Evolutionary conservation across 2,113 vertebrate species (phyloP), one percentile per base, ranked within the genome.

Genomic region (Mus pahari): DNA sequence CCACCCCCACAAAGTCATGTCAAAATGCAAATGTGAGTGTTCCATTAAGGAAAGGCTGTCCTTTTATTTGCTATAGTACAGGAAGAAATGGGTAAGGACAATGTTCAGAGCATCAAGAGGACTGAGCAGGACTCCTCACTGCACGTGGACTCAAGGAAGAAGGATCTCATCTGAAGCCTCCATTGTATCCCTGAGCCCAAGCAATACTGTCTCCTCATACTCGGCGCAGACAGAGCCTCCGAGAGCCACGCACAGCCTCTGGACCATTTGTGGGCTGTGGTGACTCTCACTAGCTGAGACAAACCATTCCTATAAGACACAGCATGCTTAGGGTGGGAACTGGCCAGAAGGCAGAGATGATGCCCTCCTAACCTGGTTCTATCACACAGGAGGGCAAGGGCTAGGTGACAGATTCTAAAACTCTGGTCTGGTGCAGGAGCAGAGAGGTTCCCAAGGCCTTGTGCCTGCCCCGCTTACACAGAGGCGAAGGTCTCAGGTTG

Each of bases 321-420:
- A 11, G 71, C 0, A 3, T 12, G 7, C 24, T 48, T 39, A 39
- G 19, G 78, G 6, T 2, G 14, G 12, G 39, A 39, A 60, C 17
- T 17, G 68, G 48, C 16, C 58, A 28, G n/a, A 60, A 31, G 68
- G 5, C 62, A n/a, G 5, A 71, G 45, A 45, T 7, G 7, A 33
- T 50, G 11, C 53, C 36, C 1, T 45, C 42, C 71, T 62, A 19
- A 60, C 19, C 3, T 0, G 62, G 31, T 19, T 36, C 73, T 39
- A 8, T 8, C 36, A 42, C 24, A 48, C 0, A 36, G 0, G 0
- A n/a, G 7, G 58, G 64, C 81, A 62, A 36, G 60, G 55, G 55
- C 58, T 60, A 11, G 58, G 58, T 45, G 58, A 64, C 26, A 31
- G 81, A 42, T 64, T 64, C 81, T 62, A 33, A 68, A 68, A 39